These are phyloP conservation scores for Echinometra lucunter DNA, from an alignment of 53 echinoderm and acorn worm genomes.

Conservation along the genomic window DNA sequence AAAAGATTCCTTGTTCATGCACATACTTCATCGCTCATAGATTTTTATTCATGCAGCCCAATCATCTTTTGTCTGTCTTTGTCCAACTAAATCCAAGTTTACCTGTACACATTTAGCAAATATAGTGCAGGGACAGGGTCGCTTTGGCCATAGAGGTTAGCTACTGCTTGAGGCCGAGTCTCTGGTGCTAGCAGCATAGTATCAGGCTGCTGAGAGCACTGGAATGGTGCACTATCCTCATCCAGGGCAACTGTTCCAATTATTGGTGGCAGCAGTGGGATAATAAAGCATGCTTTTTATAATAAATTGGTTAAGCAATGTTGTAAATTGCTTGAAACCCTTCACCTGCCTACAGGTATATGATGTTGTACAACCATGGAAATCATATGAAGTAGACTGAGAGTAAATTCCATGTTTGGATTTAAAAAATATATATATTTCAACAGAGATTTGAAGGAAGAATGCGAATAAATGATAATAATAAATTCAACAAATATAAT, in stretches of 20 bases:
- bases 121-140: conserved; percentile 27
- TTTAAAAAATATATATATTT: background rate
- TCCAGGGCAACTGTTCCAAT: conserved; percentile 52
- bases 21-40: no score
- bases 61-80: background rate
- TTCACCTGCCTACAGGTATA: background rate
- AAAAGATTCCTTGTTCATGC: no score
- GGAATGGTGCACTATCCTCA: conserved; percentile 36
- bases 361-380: background rate
- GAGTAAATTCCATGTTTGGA: background rate
- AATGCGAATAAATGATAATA: no score
- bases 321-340: background rate
- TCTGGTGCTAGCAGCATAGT: conserved; percentile 49
- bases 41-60: background rate
- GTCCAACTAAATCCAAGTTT: conserved; percentile 1
- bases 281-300: background rate
- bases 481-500: no score
- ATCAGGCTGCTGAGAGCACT: conserved; percentile 56
- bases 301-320: background rate
- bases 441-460: background rate
- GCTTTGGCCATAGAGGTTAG: conserved; percentile 11
- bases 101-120: conserved; percentile 55
- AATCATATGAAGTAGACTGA: background rate
- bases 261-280: conserved; percentile 52
- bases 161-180: conserved; percentile 38